Evolutionary conservation across 1,140 invertebrate species (phyloP).

Genomic region (Cyclina sinensis): DNA sequence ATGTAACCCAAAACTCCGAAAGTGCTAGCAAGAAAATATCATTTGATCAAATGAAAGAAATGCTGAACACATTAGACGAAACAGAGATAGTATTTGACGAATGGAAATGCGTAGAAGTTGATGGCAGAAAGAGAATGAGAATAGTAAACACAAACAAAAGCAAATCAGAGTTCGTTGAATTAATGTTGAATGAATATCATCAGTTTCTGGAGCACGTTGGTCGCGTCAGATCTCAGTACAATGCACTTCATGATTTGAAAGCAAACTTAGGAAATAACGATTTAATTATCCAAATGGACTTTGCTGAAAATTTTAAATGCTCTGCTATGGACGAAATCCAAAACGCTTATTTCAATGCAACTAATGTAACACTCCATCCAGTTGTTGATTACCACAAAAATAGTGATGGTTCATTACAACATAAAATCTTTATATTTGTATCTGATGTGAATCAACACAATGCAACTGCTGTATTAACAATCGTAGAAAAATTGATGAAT

Average conservation of each 20-base stretch:
- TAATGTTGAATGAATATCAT: not conserved
- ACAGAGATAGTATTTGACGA: not conserved
- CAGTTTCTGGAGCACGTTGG: not conserved
- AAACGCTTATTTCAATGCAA: slow-evolving; percentile 17
- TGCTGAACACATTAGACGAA: not conserved
- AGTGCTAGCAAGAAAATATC: not conserved
- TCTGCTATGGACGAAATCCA: slow-evolving; percentile 15
- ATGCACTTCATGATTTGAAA: slow-evolving; percentile 2
- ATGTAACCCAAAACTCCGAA: slow-evolving; percentile 7
- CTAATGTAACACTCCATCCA: slow-evolving; percentile 57
- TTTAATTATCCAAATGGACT: slow-evolving; percentile 67
- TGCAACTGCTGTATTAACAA: slow-evolving; percentile 8
- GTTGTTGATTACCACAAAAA: not conserved
- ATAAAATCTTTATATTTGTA: slow-evolving; percentile 46
- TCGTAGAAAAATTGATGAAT: slow-evolving; percentile 3
- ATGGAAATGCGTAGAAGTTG: not conserved
- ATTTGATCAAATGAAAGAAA: not conserved
- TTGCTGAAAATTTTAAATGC: slow-evolving; percentile 67
- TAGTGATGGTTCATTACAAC: slow-evolving; percentile 5
- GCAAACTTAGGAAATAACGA: slow-evolving; percentile 45
- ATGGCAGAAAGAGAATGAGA: not conserved
- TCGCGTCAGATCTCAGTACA: slow-evolving; percentile 42
- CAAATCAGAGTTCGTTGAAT: not conserved
- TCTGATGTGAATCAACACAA: slow-evolving; percentile 56
- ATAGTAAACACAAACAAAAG: not conserved